Percentiles rank a stretch among this genome's conserved stretches.
Evolutionary conservation across 2,888 invertebrate species (phyloP).

Genomic region (Rambutsinella grinnellia): DNA sequence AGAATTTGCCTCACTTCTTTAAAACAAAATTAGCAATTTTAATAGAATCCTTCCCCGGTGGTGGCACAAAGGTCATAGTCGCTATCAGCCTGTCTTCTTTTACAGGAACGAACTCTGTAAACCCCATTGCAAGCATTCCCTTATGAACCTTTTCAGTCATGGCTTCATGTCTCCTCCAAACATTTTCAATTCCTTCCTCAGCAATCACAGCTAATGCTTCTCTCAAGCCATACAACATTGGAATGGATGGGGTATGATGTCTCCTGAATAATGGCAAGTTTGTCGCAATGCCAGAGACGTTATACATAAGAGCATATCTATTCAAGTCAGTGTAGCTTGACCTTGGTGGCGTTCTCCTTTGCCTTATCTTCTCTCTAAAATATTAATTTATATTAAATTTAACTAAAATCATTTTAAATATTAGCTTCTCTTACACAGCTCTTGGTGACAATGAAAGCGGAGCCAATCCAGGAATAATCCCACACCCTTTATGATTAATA

Average conservation of each 20-base stretch:
- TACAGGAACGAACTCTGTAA: slow-evolving; percentile 79
- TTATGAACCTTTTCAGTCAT: slow-evolving; percentile 77
- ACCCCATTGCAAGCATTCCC: slow-evolving; percentile 77
- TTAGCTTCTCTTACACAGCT: slow-evolving; percentile 73
- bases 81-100: slow-evolving; percentile 77
- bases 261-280: not conserved
- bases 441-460: slow-evolving; percentile 81
- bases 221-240: slow-evolving; percentile 82
- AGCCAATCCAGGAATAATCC: slow-evolving; percentile 80
- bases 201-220: slow-evolving; percentile 81
- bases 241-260: slow-evolving; percentile 73
- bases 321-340: slow-evolving; percentile 31
- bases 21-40: slow-evolving; percentile 75
- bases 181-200: slow-evolving; percentile 78
- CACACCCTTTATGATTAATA: slow-evolving; percentile 81
- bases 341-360: slow-evolving; percentile 13
- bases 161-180: slow-evolving; percentile 79
- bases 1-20: slow-evolving; percentile 73
- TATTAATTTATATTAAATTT: not conserved
- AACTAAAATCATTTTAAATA: not conserved
- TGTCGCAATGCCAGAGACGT: not conserved
- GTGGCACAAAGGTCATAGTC: slow-evolving; percentile 78
- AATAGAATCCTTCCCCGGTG: slow-evolving; percentile 76
- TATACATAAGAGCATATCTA: not conserved
- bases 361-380: slow-evolving; percentile 22